Evolutionary conservation across 2,888 invertebrate species (phyloP).

Genomic region (Drosophila stalkeri): DNA sequence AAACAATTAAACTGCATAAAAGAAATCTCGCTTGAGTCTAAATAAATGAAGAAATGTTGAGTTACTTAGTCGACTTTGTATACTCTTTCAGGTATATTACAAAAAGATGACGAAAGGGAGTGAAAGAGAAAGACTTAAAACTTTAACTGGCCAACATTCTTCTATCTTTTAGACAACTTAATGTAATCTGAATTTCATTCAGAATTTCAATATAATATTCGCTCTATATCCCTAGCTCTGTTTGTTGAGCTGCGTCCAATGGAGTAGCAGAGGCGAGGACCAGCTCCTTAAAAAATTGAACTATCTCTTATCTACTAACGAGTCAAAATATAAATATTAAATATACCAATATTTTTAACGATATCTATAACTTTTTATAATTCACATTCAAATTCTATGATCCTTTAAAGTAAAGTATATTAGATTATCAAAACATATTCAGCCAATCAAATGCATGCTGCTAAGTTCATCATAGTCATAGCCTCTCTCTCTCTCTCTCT

Average conservation of each 20-base stretch:
- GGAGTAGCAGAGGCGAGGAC: too few relatives aligned
- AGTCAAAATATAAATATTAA: background rate
- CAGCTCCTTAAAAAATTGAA: too few relatives aligned
- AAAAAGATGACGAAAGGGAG: background rate
- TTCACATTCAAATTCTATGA: background rate
- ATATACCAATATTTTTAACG: background rate
- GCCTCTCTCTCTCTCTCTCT: background rate
- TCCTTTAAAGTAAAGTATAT: background rate
- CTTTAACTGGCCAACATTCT: too few relatives aligned
- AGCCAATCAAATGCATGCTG: background rate
- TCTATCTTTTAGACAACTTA: too few relatives aligned
- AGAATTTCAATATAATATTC: too few relatives aligned
- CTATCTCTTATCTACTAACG: background rate
- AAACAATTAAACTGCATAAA: constrained; percentile 70
- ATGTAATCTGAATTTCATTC: too few relatives aligned
- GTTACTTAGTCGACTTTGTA: background rate
- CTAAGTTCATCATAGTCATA: background rate
- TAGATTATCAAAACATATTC: background rate
- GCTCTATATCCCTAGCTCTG: too few relatives aligned
- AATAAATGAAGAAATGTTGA: constrained; percentile 7
- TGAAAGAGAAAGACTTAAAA: background rate
- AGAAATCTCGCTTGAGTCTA: constrained; percentile 54
- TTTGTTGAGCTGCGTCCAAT: too few relatives aligned
- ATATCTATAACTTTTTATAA: background rate
- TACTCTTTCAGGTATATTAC: background rate